Conservation (phyloP, 2,797 vertebrate genomes). For the Avahi laniger region DNA sequence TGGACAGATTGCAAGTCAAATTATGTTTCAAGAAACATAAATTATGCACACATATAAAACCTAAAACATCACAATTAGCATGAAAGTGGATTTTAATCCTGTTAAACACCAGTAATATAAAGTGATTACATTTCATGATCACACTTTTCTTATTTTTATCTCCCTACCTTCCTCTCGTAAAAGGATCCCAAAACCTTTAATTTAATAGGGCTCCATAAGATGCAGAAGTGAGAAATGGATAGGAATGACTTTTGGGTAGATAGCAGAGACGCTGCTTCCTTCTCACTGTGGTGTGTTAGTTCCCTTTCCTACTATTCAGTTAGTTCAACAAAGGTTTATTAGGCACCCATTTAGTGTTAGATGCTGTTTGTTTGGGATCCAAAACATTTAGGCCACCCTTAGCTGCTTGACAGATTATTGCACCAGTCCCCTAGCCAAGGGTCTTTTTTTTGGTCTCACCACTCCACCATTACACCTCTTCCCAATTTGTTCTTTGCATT, state of each 20-base stretch:
- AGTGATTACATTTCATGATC: slow-evolving; percentile 43
- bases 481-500: neutral
- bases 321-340: slow-evolving; percentile 8
- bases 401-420: neutral
- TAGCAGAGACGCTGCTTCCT: neutral
- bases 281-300: neutral
- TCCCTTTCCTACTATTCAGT: neutral
- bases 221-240: neutral
- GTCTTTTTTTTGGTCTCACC: neutral
- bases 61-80: slow-evolving; percentile 32
- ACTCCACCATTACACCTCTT: neutral
- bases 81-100: slow-evolving; percentile 41
- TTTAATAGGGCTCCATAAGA: neutral
- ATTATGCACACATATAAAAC: slow-evolving; percentile 47
- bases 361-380: neutral
- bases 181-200: neutral
- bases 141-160: slow-evolving; percentile 53
- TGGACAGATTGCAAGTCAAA: slow-evolving; percentile 49
- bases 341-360: neutral
- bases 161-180: neutral
- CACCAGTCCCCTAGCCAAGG: neutral
- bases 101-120: slow-evolving; percentile 8
- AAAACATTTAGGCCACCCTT: neutral
- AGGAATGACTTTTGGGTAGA: neutral
- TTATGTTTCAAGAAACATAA: slow-evolving; percentile 30